Percentiles rank a stretch among this genome's conserved stretches.
Conservation (phyloP, 2,888 invertebrate species). For the Plebejus argus region DNA sequence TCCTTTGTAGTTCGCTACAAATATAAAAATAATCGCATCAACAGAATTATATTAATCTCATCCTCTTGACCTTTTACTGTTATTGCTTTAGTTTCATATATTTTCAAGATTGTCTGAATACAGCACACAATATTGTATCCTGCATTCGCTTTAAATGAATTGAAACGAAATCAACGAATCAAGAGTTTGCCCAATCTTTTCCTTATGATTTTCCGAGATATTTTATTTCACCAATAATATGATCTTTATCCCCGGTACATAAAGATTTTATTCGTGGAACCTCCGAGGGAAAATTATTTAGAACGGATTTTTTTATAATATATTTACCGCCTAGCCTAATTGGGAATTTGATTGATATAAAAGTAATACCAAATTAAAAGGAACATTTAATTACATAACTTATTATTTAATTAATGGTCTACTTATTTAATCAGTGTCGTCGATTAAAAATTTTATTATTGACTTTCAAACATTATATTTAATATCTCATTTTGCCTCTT, state of each 20-base stretch:
- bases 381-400: too few species aligned
- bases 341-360: too few species aligned
- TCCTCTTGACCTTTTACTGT: slow-evolving; percentile 10
- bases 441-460: too few species aligned
- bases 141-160: slow-evolving; percentile 6
- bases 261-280: neutral
- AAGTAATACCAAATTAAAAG: too few species aligned
- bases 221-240: neutral
- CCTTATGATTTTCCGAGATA: neutral
- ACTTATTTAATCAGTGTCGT: too few species aligned
- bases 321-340: too few species aligned
- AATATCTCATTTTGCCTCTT: too few species aligned
- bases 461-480: too few species aligned
- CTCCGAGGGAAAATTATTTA: too few species aligned
- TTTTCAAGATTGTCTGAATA: slow-evolving; percentile 5
- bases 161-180: slow-evolving; percentile 7
- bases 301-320: too few species aligned
- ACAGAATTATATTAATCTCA: slow-evolving; percentile 5
- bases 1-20: neutral
- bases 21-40: neutral
- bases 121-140: neutral
- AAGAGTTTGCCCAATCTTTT: neutral
- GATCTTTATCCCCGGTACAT: neutral
- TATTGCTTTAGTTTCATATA: neutral
- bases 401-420: too few species aligned